Percentiles rank a stretch among this genome's conserved stretches.
Conservation (phyloP, 2,113 vertebrate genomes). For the Phalacrocorax brasilianus region DNA sequence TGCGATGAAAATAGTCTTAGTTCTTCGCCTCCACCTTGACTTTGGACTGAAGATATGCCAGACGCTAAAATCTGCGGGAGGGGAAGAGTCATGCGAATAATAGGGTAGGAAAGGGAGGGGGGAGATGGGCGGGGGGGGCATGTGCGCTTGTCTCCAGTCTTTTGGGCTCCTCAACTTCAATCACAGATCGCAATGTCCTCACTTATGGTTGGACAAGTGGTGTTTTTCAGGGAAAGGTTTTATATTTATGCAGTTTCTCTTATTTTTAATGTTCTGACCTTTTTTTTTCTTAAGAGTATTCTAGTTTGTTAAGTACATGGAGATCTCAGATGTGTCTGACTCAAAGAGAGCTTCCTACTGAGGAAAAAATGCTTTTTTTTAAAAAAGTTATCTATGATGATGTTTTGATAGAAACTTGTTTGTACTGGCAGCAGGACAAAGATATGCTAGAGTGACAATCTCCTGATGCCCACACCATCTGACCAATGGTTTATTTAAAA, state of each 20-base stretch:
- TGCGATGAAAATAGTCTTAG: neutral
- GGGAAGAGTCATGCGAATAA: rapidly evolving
- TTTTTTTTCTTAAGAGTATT: neutral
- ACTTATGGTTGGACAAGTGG: neutral
- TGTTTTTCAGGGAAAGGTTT: slow-evolving; percentile 38
- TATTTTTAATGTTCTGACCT: neutral
- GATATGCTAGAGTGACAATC: neutral
- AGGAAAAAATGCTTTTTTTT: neutral
- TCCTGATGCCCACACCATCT: neutral
- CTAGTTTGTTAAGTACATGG: neutral
- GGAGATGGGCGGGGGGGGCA: neutral
- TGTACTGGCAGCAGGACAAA: neutral
- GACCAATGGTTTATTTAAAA: neutral
- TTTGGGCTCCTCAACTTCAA: neutral
- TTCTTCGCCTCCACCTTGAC: neutral
- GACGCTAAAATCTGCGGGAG: neutral
- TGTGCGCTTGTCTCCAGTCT: neutral
- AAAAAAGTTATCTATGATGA: neutral
- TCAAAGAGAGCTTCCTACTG: neutral
- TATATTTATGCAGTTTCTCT: slow-evolving; percentile 28
- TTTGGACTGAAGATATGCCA: neutral
- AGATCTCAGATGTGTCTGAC: neutral
- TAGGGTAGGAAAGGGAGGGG: neutral
- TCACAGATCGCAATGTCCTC: slow-evolving; percentile 23
- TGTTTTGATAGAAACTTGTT: neutral